Conservation (phyloP, 2,888 invertebrate species). For the Deilephila porcellus region DNA sequence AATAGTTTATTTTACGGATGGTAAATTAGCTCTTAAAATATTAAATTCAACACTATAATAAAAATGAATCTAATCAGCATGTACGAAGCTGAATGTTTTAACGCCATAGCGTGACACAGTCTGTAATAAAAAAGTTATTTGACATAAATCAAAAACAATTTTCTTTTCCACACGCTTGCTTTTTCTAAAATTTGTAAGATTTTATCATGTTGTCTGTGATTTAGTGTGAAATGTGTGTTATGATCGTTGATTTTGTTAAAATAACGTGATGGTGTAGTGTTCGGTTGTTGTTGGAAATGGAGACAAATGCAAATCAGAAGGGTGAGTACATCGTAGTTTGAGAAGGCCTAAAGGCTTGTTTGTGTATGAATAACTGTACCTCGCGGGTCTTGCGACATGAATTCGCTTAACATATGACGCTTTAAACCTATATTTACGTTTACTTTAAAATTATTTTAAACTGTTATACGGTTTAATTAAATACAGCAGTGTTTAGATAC, state of each 20-base stretch:
- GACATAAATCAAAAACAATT: constrained; percentile 59
- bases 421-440: constrained; percentile 29
- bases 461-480: background rate
- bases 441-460: constrained; percentile 1
- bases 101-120: background rate
- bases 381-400: constrained; percentile 66
- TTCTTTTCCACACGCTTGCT: constrained; percentile 57
- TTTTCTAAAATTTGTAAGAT: constrained; percentile 56
- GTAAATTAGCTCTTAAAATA: background rate
- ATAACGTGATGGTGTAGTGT: constrained; percentile 77
- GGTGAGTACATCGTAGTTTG: constrained; percentile 66
- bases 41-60: background rate
- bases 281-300: constrained; percentile 69
- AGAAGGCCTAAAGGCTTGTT: constrained; percentile 65
- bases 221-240: constrained; percentile 41
- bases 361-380: constrained; percentile 80
- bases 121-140: constrained; percentile 43
- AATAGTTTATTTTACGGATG: too few species aligned
- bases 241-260: constrained; percentile 42
- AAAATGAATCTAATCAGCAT: too few species aligned
- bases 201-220: constrained; percentile 41
- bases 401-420: constrained; percentile 63
- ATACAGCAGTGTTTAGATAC: background rate
- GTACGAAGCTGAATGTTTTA: constrained; percentile 1
- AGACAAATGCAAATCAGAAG: constrained; percentile 78